These are phyloP conservation scores for Trichopria drosophilae DNA, from an alignment of 2,888 invertebrate species.

Conservation along the genomic window DNA sequence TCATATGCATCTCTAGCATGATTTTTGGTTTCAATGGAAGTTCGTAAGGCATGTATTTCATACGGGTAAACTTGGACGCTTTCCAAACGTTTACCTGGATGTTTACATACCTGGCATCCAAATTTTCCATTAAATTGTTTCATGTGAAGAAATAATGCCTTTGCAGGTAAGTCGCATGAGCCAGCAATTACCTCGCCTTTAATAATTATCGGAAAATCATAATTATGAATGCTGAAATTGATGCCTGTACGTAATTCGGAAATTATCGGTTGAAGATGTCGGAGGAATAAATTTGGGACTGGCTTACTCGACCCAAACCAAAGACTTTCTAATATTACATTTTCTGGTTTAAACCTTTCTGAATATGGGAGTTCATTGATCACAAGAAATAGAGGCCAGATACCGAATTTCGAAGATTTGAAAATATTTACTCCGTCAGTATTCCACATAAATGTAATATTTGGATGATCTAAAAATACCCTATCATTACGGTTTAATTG, in stretches of 20 bases:
- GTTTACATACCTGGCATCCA: slow-evolving; percentile 28
- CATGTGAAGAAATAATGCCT: slow-evolving; percentile 24
- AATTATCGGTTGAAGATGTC: neutral
- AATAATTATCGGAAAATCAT: slow-evolving; percentile 1
- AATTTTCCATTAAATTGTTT: slow-evolving; percentile 25
- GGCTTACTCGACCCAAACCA: slow-evolving; percentile 21
- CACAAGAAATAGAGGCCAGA: slow-evolving; percentile 6
- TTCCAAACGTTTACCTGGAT: slow-evolving; percentile 7
- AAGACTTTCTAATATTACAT: slow-evolving; percentile 17
- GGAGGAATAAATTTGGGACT: slow-evolving; percentile 8
- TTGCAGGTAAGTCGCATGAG: slow-evolving; percentile 19
- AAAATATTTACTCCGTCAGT: slow-evolving; percentile 24
- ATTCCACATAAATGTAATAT: slow-evolving; percentile 28
- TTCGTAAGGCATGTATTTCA: slow-evolving; percentile 12
- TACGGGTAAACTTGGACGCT: slow-evolving; percentile 22
- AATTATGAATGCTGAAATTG: neutral
- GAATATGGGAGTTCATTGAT: slow-evolving; percentile 12
- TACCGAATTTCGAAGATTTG: slow-evolving; percentile 19
- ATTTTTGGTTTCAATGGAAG: slow-evolving; percentile 12
- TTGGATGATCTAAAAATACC: slow-evolving; percentile 1
- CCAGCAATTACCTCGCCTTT: slow-evolving; percentile 13
- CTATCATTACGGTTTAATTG: no score
- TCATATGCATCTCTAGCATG: slow-evolving; percentile 22
- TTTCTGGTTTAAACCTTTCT: slow-evolving; percentile 19
- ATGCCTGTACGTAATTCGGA: slow-evolving; percentile 1